Percentiles rank a stretch among this genome's conserved stretches.
These are phyloP conservation scores for Acanthurus leucopareius DNA, from an alignment of 2,797 vertebrate genomes.

Conservation along the genomic window DNA sequence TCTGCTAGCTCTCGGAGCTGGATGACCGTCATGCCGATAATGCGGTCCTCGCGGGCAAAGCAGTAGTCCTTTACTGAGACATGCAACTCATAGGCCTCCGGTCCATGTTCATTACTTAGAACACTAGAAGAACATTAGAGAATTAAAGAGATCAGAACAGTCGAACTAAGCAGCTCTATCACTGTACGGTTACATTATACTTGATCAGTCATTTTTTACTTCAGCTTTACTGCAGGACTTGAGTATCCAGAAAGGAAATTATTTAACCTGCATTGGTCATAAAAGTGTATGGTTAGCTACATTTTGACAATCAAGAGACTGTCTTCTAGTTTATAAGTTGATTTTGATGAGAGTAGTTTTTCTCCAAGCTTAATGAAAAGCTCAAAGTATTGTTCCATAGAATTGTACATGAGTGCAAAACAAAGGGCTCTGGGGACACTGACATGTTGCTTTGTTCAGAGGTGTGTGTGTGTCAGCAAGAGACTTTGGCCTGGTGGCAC, in stretches of 20 bases:
- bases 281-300: background rate
- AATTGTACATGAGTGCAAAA: conserved; percentile 14
- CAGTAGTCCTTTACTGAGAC: conserved; percentile 98
- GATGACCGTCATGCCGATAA: conserved; percentile 95
- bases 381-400: conserved; percentile 5
- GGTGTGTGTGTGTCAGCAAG: conserved; percentile 51
- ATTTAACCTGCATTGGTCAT: background rate
- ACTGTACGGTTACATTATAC: background rate
- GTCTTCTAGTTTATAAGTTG: background rate
- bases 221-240: background rate
- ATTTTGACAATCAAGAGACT: conserved; percentile 3
- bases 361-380: conserved; percentile 13
- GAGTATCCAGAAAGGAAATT: background rate
- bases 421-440: conserved; percentile 21
- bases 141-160: conserved; percentile 34
- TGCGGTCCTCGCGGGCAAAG: conserved; percentile 95
- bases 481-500: conserved; percentile 37
- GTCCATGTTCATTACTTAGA: conserved; percentile 92
- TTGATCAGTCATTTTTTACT: background rate
- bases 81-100: conserved; percentile 94
- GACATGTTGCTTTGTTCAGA: conserved; percentile 50
- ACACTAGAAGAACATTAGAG: conserved; percentile 77
- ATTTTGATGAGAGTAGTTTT: background rate
- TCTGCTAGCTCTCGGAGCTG: conserved; percentile 91
- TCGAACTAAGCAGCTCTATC: conserved; percentile 1